Percentiles rank a stretch among this genome's conserved stretches.
Conservation (phyloP, 2,797 vertebrate genomes). For the Pachyuromys duprasi region DNA sequence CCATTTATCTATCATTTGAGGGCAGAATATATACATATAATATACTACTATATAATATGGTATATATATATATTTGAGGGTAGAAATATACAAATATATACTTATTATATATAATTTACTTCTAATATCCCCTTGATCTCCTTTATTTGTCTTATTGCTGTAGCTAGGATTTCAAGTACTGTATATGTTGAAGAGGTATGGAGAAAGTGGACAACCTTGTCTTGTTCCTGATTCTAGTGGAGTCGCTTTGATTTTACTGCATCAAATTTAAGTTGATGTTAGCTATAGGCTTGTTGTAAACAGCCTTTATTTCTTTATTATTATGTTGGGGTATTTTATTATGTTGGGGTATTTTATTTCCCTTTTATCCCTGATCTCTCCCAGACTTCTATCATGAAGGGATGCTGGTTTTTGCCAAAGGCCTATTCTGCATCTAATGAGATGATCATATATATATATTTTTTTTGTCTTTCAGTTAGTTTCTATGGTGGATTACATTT, state of each 20-base stretch:
- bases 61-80: neutral
- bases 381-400: neutral
- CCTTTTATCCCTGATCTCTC: neutral
- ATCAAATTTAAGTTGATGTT: neutral
- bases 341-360: neutral
- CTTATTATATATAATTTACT: neutral
- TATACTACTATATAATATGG: too few relatives aligned
- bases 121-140: neutral
- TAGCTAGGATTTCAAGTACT: neutral
- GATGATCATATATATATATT: too few relatives aligned
- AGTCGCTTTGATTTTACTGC: neutral
- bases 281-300: neutral
- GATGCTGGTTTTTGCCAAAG: neutral
- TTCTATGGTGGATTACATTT: neutral
- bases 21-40: neutral
- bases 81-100: neutral
- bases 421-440: neutral
- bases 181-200: neutral
- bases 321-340: too few relatives aligned
- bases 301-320: neutral
- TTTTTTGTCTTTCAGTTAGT: neutral
- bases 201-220: neutral
- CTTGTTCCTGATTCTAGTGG: neutral
- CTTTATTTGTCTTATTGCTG: neutral
- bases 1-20: constrained; percentile 17